Evolutionary conservation across 2,113 vertebrate species (phyloP).

Genomic region (Coracopsis vasa): DNA sequence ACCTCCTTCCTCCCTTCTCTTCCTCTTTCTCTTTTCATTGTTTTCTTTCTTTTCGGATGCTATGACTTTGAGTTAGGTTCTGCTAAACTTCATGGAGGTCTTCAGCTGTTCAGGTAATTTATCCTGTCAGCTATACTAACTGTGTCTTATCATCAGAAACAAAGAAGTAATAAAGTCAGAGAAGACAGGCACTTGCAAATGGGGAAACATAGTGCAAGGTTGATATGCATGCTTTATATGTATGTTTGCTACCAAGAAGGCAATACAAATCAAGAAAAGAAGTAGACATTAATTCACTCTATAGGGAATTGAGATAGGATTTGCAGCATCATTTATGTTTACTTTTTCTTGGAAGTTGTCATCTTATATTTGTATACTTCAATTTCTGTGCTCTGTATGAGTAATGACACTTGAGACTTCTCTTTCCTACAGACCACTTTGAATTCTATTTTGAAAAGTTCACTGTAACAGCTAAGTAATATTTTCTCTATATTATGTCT

Average conservation of each 20-base stretch:
- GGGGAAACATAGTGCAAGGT: not conserved
- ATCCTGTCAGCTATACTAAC: not conserved
- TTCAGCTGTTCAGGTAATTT: not conserved
- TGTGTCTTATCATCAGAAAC: not conserved
- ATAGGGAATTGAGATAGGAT: not conserved
- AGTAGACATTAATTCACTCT: not conserved
- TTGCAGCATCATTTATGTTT: not conserved
- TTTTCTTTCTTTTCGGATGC: not conserved
- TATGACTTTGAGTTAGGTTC: not conserved
- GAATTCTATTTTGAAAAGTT: not conserved
- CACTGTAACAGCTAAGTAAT: not conserved
- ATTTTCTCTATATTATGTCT: not conserved
- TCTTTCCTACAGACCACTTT: not conserved
- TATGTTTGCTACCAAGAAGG: not conserved
- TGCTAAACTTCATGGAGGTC: not conserved
- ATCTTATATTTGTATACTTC: not conserved
- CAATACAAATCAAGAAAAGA: not conserved
- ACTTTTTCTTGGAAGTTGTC: not conserved
- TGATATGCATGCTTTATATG: not conserved
- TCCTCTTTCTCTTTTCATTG: not conserved
- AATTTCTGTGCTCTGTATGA: not conserved
- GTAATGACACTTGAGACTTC: not conserved
- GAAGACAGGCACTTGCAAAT: not conserved
- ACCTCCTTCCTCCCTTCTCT: not conserved
- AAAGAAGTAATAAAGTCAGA: not conserved